Evolutionary conservation across 2,113 vertebrate genomes (phyloP).

Genomic region (Scomber japonicus): DNA sequence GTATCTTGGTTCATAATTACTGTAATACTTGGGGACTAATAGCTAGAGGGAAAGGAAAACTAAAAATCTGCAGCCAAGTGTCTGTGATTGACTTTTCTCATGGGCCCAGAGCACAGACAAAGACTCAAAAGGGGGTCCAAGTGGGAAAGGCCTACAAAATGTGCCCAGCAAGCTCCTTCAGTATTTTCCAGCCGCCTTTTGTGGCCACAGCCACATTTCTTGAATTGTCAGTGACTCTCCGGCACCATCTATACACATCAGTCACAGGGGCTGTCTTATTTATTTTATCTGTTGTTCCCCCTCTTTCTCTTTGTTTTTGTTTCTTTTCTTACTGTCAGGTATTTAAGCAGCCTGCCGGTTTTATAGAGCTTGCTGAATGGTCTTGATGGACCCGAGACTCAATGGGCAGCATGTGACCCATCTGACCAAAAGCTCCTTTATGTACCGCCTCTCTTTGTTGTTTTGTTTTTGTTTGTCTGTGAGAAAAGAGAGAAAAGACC

Average conservation of each 20-base stretch:
- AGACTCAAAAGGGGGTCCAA: conserved; percentile 86
- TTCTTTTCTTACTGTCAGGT: conserved; percentile 87
- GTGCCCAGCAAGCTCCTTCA: conserved; percentile 84
- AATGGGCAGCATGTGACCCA: conserved; percentile 89
- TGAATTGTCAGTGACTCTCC: conserved; percentile 87
- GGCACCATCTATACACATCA: conserved; percentile 87
- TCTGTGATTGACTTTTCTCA: conserved; percentile 87
- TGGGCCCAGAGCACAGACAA: conserved; percentile 81
- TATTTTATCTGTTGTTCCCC: conserved; percentile 86
- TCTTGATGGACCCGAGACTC: conserved; percentile 83
- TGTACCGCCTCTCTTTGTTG: conserved; percentile 84
- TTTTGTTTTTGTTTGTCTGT: conserved; percentile 88
- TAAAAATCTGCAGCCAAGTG: conserved; percentile 62
- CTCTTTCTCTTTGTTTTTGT: conserved; percentile 83
- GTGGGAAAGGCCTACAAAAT: conserved; percentile 83
- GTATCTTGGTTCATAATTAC: conserved; percentile 19
- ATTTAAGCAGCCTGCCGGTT: conserved; percentile 88
- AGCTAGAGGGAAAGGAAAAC: conserved; percentile 39
- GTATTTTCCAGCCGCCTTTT: conserved; percentile 84
- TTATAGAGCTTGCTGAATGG: conserved; percentile 84
- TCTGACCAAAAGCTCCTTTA: conserved; percentile 86
- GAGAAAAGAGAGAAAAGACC: conserved; percentile 83
- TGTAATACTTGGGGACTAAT: conserved; percentile 35
- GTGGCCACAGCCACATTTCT: conserved; percentile 86
- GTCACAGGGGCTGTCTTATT: conserved; percentile 88